Evolutionary conservation across 1,140 invertebrate species (phyloP), one percentile per base, ranked within the genome.

Genomic region (Venustaconcha ellipsiformis): DNA sequence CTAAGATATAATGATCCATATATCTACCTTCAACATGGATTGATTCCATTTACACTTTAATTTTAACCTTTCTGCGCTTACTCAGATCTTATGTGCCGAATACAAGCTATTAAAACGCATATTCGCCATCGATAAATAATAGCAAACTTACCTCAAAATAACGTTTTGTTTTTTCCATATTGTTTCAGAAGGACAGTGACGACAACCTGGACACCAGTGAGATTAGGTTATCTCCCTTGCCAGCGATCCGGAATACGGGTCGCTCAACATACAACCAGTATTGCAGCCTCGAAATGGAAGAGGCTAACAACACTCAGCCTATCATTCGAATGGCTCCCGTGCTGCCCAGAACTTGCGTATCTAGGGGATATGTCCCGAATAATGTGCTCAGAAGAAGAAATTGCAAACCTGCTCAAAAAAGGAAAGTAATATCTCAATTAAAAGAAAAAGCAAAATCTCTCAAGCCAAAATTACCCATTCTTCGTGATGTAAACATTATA

Each of bases 401-500:
- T 64, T 80, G 78, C 67, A 57, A 79, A 71, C 72, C 79, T 13
- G 78, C 73, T 17, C 78, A 83, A 67, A 83, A 82, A 30, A 76
- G 82, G 14, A 80, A 82, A 67, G 60, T 91, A 17, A 76, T 90
- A 68, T 85, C 86, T 18, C 83, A 83, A 80, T 78, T 88, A 63
- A 87, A 80, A 74, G 79, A 85, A 58, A 84, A 82, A 72, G 87
- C 88, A 3, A 87, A 88, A 68, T 82, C 76, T 26, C 82, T 89
- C 58, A 84, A 83, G 37, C 81, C 82, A 57, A 86, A 86, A 72
- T 94, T 99, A 91, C 97, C 96, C 1, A 94, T 95, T 89, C 97
- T 99, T 81, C 95, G 97, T 86, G 97, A 99, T 89, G 97, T 99
- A 58, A 99, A 98, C 88, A 94, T 97, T 64, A 99, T 99, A 84